phyloP scores from a whole-genome alignment of 1,140 invertebrate genomes.

The Holotrichia oblita region DNA sequence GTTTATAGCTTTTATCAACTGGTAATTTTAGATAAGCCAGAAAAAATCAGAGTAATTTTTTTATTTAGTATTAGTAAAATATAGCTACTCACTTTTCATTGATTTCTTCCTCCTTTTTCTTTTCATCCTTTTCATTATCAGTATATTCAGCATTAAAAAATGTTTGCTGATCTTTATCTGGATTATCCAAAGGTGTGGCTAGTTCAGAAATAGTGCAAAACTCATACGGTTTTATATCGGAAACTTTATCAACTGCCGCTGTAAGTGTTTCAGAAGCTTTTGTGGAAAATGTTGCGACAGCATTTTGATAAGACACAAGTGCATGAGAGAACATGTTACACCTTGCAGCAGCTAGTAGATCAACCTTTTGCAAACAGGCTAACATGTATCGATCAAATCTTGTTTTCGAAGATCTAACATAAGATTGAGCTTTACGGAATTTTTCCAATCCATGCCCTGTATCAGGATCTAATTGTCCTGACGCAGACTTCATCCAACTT shows the following conservation, averaged over 20 bases:
- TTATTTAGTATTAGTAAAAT: too few relatives aligned
- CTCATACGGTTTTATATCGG: slow-evolving; percentile 39
- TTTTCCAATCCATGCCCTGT: slow-evolving; percentile 94
- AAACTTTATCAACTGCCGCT: slow-evolving; percentile 90
- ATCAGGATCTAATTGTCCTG: slow-evolving; percentile 96
- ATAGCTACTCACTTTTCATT: slow-evolving; percentile 90
- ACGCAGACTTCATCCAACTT: slow-evolving; percentile 99
- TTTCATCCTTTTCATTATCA: slow-evolving; percentile 64
- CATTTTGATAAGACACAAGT: slow-evolving; percentile 91
- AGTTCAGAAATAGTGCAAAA: too few relatives aligned
- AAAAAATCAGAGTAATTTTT: neutral
- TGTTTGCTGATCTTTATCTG: slow-evolving; percentile 71
- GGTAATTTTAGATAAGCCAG: too few relatives aligned
- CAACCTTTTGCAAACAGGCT: slow-evolving; percentile 97
- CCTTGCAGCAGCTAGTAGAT: slow-evolving; percentile 89
- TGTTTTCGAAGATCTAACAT: slow-evolving; percentile 80
- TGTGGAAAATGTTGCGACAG: slow-evolving; percentile 84
- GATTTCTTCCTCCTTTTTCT: neutral
- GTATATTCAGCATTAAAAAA: slow-evolving; percentile 67
- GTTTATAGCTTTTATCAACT: too few relatives aligned
- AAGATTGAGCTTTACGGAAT: slow-evolving; percentile 89
- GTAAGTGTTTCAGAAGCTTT: slow-evolving; percentile 78
- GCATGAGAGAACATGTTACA: slow-evolving; percentile 76
- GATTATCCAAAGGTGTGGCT: too few relatives aligned
- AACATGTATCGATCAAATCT: slow-evolving; percentile 94